phyloP scores from a whole-genome alignment of 92 coral and sea anemone genomes.

The Blastomussa wellsi region DNA sequence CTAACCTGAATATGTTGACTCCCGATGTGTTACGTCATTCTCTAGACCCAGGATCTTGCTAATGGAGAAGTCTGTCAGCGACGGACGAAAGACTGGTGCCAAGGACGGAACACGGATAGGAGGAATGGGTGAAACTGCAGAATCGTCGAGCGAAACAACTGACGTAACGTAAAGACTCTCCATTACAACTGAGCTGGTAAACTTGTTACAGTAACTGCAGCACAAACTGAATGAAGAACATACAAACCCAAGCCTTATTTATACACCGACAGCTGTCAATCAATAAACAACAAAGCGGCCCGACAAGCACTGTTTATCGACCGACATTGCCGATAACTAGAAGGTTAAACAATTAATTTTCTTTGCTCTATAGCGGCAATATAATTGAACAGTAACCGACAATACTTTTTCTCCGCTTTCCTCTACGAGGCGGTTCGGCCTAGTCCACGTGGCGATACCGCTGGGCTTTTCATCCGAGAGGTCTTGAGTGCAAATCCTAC shows the following conservation, averaged over 20 bases:
- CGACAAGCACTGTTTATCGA: neutral
- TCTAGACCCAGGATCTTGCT: conserved; percentile 34
- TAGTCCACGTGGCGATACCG: no score
- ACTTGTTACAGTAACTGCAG: neutral
- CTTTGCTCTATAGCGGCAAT: neutral
- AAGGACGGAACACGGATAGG: neutral
- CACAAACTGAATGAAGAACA: conserved; percentile 5
- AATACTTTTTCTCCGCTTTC: neutral
- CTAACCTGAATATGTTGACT: conserved; percentile 1
- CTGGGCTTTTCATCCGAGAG: no score
- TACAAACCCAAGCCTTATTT: neutral
- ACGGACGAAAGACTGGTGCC: neutral
- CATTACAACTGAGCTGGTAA: conserved; percentile 4
- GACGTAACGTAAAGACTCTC: neutral
- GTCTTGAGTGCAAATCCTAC: no score
- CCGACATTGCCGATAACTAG: neutral
- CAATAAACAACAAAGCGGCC: conserved; percentile 4
- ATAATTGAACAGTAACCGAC: neutral
- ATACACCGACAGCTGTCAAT: neutral
- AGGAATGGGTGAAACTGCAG: neutral
- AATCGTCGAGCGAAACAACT: conserved; percentile 6
- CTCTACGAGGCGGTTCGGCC: no score
- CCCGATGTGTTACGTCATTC: neutral
- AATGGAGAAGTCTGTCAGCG: conserved; percentile 27
- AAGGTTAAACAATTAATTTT: neutral